Conservation (phyloP, 2,797 vertebrate genomes). For the Cossypha heuglini region DNA sequence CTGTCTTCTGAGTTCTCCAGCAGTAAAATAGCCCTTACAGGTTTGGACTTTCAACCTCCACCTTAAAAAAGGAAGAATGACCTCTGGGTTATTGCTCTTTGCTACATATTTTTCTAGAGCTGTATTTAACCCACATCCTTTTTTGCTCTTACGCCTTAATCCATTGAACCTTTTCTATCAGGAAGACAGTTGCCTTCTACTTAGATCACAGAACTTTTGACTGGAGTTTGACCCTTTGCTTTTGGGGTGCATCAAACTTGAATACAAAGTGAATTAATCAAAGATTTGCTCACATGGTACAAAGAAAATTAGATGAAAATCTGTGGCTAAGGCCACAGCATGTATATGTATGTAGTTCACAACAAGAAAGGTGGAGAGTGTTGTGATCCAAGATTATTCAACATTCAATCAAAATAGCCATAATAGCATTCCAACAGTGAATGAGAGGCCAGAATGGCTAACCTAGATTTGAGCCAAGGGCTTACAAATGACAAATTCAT, state of each 20-base stretch:
- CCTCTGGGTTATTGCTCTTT: neutral
- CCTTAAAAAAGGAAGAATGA: neutral
- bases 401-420: neutral
- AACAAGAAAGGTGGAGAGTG: neutral
- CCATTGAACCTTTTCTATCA: neutral
- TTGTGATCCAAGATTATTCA: neutral
- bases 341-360: neutral
- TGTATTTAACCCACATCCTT: neutral
- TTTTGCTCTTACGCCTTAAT: neutral
- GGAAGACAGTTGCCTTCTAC: neutral
- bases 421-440: neutral
- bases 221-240: neutral
- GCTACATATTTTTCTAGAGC: neutral
- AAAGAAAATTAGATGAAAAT: neutral
- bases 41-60: neutral
- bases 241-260: neutral
- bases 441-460: neutral
- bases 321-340: neutral
- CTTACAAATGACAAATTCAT: neutral
- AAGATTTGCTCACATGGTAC: neutral
- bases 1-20: neutral
- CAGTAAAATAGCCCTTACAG: neutral
- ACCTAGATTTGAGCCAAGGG: neutral
- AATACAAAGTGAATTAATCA: neutral
- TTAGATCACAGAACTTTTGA: neutral